Conservation (phyloP, 1,140 invertebrate species). For the Elysia chlorotica region DNA sequence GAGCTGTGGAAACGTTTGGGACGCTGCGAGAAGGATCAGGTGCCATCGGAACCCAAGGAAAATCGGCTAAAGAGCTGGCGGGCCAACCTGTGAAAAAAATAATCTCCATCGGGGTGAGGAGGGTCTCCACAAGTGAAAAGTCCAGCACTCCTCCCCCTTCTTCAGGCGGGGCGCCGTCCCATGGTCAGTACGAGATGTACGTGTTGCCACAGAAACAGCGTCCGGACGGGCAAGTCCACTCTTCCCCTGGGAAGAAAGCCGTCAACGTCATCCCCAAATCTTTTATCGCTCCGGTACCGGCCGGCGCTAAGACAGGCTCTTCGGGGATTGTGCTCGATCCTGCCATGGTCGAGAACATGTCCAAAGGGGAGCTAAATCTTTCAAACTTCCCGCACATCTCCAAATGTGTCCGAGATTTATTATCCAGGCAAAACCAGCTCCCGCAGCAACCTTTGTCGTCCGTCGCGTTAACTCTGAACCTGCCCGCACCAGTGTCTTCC, state of each 20-base stretch:
- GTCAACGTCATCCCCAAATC: neutral
- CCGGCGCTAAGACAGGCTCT: too few species aligned
- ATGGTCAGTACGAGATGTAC: constrained; percentile 1
- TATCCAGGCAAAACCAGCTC: neutral
- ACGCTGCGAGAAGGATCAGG: neutral
- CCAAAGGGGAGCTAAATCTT: neutral
- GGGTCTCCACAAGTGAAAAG: neutral
- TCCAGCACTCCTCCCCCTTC: too few species aligned
- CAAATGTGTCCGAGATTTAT: neutral
- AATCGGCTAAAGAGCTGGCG: neutral
- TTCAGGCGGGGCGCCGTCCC: too few species aligned
- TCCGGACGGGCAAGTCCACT: neutral
- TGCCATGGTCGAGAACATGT: neutral
- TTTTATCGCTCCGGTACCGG: too few species aligned
- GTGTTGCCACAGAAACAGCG: neutral
- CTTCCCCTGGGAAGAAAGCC: neutral
- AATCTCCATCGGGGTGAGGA: neutral
- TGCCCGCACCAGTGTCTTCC: neutral
- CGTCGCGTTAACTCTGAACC: neutral
- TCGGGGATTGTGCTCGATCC: too few species aligned
- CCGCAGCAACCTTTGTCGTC: neutral
- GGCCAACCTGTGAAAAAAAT: neutral
- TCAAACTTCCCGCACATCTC: neutral
- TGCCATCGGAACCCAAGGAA: too few species aligned
- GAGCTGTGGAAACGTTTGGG: neutral